Evolutionary conservation across 2,113 vertebrate species (phyloP), one percentile per base, ranked within the genome.

Genomic region (Xiphophorus hellerii): DNA sequence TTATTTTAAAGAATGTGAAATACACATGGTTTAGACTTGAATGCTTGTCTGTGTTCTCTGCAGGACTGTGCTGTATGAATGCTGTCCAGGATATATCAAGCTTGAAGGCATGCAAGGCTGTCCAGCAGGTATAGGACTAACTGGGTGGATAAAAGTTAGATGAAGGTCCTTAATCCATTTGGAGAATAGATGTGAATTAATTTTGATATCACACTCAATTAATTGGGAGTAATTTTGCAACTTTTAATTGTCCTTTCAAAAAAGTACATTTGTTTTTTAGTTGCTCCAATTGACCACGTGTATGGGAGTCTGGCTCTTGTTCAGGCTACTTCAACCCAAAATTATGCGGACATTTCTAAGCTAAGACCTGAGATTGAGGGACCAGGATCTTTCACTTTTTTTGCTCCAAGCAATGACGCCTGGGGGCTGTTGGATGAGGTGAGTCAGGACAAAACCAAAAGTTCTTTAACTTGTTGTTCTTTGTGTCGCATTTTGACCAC

Each of bases 81-180:
- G 98, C 76, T 99, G 98, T 87, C 98, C 98, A 72, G 98, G 98
- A 0, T 99, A 99, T 81, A 97, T 96, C 96, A 97, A 93, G 87
- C 87, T 99, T 94, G 96, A 97, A 0, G 96, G 95, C 62, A 92
- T 86, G 14, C 93, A 73, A 69, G 98, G 98, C 66, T 99, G 98
- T 81, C 97, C 98, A 79, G 98, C 98, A 97, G 97, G 98, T 99
- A 95, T 1, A 75, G 62, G 66, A 7, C 62, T 29, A 62, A 30
- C 25, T 69, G 2, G 3, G 13, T 78, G 54, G 58, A 51, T 63
- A 22, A 44, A 73, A 61, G 66, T 80, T 77, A 82, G n/a, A 71
- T 30, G 13, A 74, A 62, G 77, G 28, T 22, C 60, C 22, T 60
- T 14, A 17, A 8, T 71, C 30, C 70, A 82, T 17, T 61, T 80